Evolutionary conservation across 1,140 invertebrate species (phyloP), one percentile per base, ranked within the genome.

Genomic region (Pseudoatta argentina): DNA sequence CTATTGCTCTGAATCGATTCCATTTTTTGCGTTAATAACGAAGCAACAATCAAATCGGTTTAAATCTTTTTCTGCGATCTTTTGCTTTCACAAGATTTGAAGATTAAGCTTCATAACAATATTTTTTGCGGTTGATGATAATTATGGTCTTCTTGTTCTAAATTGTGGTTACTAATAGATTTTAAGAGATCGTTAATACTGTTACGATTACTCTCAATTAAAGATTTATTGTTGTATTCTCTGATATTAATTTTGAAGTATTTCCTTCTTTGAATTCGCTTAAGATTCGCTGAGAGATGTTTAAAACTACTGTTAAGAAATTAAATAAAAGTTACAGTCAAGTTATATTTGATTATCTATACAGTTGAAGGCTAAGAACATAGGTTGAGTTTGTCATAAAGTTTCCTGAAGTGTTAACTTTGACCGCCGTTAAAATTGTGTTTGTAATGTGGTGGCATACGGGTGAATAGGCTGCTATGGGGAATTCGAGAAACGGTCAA

Each of bases 11-110:
- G 69, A 69, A 88, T 12, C 88, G 87, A 89, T 89, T 83, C 30
- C 63, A 89, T 89, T 89, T 89, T 87, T 72, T 72, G 55, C 59
- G 53, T 39, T 39, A 39, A 7, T 89, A 89, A 89, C 77, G 77
- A 89, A 89, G 30, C 34, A 55, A 72, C 57, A 57, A 86, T 89
- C 87, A 18, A 30, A 44, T 73, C 77, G 73, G 66, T 89, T 86
- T 77, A 27, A 51, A 30, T 16, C 34, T 16, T 64, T 63, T 30
- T 75, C 18, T 51, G 44, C 8, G 16, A 85, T 77, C 16, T 53
- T 48, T 14, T 5, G 2, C 21, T 24, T 44, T 63, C 27, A n/a
- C 18, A 39, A 72, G 24, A 6, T 16, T 59, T 12, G 7, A 14
- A 12, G 8, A 76, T 82, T 8, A 30, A 73, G 12, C 44, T 83